Evolutionary conservation across 2,113 vertebrate species (phyloP), one percentile per base, ranked within the genome.

Genomic region (Copsychus sechellarum): DNA sequence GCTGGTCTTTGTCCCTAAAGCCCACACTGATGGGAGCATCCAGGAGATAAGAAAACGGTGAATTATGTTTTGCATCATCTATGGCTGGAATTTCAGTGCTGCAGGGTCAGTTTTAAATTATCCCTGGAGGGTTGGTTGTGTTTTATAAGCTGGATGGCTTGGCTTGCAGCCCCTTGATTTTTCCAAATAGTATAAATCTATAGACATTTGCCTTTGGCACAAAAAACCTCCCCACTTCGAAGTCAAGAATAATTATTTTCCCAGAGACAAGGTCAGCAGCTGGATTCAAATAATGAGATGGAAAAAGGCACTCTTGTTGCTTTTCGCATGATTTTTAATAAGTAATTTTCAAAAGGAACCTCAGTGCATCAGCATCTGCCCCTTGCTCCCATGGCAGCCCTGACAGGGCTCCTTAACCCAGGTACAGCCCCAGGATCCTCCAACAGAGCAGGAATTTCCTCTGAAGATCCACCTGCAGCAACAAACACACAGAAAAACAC

Each of bases 251-350:
- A 96, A 94, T 96, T 76, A 92, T 96, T 96, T 96, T 95, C 83
- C 91, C 91, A 96, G 95, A 96, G 95, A 88, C 87, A 96, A 96
- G 92, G 94, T 95, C 93, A 95, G 94, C 94, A 93, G 86, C 90
- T 94, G 90, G 88, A 97, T 79, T 92, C 78, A 96, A 94, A 94
- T 91, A 95, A 92, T 88, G 76, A 53, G 72, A 61, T 62, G 78
- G 88, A 95, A 92, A 95, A 74, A 81, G 38, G 9, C 48, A 78
- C 67, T 89, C 77, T 61, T n/a, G 38, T 42, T 94, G n/a, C 50
- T 88, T 97, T 95, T 83, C 72, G 78, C 77, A 70, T 81, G 56
- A 45, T 61, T 91, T 76, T 69, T 58, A 2, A 15, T n/a, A 71
- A 92, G 43, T 12, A 45, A 72, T 71, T 92, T 74, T 12, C 8